These are phyloP conservation scores for Channallabes apus DNA, from an alignment of 2,797 vertebrate species.

Conservation along the genomic window DNA sequence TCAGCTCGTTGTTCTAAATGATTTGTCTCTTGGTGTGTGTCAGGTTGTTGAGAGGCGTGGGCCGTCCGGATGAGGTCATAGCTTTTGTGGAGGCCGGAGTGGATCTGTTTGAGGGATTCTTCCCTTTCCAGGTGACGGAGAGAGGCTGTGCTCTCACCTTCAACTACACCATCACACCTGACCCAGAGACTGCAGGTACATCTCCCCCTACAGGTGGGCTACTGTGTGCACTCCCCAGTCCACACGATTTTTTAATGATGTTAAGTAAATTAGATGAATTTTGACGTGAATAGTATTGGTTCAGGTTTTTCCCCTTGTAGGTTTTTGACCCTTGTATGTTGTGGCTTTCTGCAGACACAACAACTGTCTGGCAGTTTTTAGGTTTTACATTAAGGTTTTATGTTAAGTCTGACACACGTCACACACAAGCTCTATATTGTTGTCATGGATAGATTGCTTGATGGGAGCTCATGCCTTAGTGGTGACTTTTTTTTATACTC, in stretches of 20 bases:
- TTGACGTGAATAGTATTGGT: not conserved
- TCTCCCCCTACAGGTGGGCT: conserved; percentile 64
- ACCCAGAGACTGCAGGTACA: conserved; percentile 83
- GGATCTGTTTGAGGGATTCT: conserved; percentile 94
- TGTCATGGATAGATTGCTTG: not conserved
- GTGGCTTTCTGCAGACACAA: too few species aligned
- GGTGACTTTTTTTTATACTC: too few species aligned
- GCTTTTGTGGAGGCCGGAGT: conserved; percentile 88
- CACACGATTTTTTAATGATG: not conserved
- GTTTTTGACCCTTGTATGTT: too few species aligned
- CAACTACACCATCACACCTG: conserved; percentile 71
- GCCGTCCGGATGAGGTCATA: conserved; percentile 89
- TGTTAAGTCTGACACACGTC: too few species aligned
- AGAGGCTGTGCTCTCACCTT: conserved; percentile 89
- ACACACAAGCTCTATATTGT: too few species aligned
- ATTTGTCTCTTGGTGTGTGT: conserved; percentile 18
- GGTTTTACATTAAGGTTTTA: too few species aligned
- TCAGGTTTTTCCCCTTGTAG: not conserved
- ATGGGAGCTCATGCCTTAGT: not conserved
- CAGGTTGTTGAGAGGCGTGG: conserved; percentile 88
- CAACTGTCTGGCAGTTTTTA: too few species aligned
- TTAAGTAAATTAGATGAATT: not conserved
- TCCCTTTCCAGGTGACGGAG: conserved; percentile 91
- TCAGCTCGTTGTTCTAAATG: not conserved
- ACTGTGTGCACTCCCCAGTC: not conserved